Conservation (phyloP, 1,140 invertebrate genomes). For the Drosophila micromelanica region DNA sequence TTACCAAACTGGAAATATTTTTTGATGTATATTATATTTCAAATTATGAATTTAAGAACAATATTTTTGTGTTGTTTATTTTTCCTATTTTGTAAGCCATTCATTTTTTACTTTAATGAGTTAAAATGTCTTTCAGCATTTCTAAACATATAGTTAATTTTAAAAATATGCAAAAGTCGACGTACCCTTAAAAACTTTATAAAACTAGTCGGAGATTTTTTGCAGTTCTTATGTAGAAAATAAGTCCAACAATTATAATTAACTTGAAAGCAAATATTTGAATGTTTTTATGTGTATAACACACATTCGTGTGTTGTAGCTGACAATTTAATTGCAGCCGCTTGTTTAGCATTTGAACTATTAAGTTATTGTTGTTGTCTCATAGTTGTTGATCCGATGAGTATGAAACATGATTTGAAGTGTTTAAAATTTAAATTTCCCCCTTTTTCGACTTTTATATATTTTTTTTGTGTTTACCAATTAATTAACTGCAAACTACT, state of each 20-base stretch:
- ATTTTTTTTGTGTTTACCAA: constrained; percentile 42
- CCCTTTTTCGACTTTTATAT: constrained; percentile 46
- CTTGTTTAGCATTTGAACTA: constrained; percentile 30
- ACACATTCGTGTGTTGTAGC: constrained; percentile 30
- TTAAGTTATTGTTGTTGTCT: constrained; percentile 24
- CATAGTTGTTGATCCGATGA: constrained; percentile 28
- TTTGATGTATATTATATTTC: too few relatives aligned
- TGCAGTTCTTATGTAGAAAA: background rate
- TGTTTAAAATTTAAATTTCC: constrained; percentile 64
- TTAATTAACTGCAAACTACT: constrained; percentile 77
- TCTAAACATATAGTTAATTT: too few relatives aligned
- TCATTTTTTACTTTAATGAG: too few relatives aligned
- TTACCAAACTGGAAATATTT: too few relatives aligned
- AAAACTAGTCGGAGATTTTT: background rate
- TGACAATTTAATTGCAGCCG: constrained; percentile 68
- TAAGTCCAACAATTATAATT: background rate
- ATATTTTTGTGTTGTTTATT: too few relatives aligned
- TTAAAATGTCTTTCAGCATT: too few relatives aligned
- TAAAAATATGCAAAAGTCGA: too few relatives aligned
- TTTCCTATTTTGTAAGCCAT: too few relatives aligned
- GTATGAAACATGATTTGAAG: constrained; percentile 69
- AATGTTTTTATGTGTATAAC: background rate
- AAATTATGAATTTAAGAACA: too few relatives aligned
- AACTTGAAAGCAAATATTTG: background rate
- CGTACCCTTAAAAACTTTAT: too few relatives aligned